Conservation (phyloP, 2,888 invertebrate species). For the Molorchus minor region DNA sequence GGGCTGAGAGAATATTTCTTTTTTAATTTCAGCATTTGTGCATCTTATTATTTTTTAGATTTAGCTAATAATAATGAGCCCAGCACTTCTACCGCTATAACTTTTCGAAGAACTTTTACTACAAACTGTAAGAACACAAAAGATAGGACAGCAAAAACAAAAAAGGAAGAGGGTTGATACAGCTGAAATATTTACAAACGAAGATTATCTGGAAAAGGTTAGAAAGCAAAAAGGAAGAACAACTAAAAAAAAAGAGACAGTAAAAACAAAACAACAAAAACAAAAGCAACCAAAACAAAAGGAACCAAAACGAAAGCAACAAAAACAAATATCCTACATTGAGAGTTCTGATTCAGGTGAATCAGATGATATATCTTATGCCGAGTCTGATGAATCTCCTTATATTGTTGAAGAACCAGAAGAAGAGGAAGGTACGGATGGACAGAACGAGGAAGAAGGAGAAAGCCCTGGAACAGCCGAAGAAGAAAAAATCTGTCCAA, state of each 20-base stretch:
- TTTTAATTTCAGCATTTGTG: constrained; percentile 9
- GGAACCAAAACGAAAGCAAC: constrained; percentile 15
- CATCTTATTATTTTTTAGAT: constrained; percentile 11
- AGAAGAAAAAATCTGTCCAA: constrained; percentile 5
- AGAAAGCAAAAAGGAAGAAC: constrained; percentile 13
- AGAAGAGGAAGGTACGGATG: constrained; percentile 9
- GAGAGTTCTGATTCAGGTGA: constrained; percentile 10
- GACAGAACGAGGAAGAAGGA: not conserved
- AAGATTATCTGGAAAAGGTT: constrained; percentile 12
- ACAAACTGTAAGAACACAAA: constrained; percentile 13
- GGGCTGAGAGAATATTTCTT: not conserved
- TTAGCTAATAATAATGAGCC: constrained; percentile 10
- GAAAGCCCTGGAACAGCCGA: constrained; percentile 6
- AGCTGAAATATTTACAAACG: constrained; percentile 16
- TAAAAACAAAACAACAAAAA: constrained; percentile 1
- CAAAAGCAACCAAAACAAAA: no score
- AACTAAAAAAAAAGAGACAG: not conserved
- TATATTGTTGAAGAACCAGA: constrained; percentile 4
- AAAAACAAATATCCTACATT: constrained; percentile 2
- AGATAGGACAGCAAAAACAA: constrained; percentile 8
- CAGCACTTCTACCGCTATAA: constrained; percentile 4
- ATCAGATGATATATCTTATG: constrained; percentile 14
- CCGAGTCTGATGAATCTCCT: constrained; percentile 14
- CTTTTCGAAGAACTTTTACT: constrained; percentile 10
- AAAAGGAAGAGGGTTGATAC: no score